Evolutionary conservation across 2,888 invertebrate species (phyloP).

Genomic region (Perizoma flavofasciatum): DNA sequence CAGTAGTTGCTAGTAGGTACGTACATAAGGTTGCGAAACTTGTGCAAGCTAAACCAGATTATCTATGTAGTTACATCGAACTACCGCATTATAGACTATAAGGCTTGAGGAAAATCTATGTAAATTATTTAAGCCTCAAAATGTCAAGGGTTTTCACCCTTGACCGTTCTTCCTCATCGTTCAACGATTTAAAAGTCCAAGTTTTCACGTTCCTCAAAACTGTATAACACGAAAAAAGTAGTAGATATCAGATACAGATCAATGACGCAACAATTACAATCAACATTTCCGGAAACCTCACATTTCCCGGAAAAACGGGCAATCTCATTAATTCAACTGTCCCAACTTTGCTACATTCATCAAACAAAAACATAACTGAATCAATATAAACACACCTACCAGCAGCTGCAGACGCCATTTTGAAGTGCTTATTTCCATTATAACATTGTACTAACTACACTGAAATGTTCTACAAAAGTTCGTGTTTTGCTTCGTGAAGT

Average conservation of each 20-base stretch:
- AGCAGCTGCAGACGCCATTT: constrained; percentile 80
- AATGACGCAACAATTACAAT: constrained; percentile 15
- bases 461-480: constrained; percentile 84
- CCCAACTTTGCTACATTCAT: constrained; percentile 55
- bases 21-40: background rate
- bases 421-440: constrained; percentile 84
- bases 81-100: no score
- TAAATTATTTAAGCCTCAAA: no score
- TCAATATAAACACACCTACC: constrained; percentile 67
- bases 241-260: background rate
- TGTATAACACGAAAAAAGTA: no score
- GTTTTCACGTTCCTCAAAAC: no score
- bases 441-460: constrained; percentile 84
- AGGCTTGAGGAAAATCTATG: no score
- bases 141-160: no score
- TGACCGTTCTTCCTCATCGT: no score
- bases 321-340: constrained; percentile 46
- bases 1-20: background rate
- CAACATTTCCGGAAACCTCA: constrained; percentile 32
- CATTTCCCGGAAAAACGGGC: constrained; percentile 31
- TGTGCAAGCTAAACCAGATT: no score
- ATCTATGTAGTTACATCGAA: no score
- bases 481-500: constrained; percentile 84
- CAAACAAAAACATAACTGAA: constrained; percentile 58
- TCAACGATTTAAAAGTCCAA: no score